Conservation (phyloP, 2,797 vertebrate genomes). For the Masticophis lateralis region DNA sequence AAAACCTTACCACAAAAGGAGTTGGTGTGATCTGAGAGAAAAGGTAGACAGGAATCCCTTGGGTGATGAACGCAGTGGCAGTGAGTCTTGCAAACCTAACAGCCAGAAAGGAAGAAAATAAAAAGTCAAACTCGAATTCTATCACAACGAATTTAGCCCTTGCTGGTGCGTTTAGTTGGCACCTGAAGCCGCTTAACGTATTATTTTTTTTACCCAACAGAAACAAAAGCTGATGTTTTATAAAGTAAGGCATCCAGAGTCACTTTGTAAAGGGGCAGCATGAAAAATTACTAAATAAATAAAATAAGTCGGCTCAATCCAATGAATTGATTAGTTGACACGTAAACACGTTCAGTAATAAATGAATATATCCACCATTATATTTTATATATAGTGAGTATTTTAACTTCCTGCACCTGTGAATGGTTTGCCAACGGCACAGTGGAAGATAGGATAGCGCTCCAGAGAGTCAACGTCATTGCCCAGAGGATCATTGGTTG, state of each 20-base stretch:
- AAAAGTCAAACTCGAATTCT: neutral
- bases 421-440: no score
- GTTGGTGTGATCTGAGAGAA: constrained; percentile 92
- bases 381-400: no score
- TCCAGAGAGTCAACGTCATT: no score
- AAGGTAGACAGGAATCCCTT: constrained; percentile 87
- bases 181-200: neutral
- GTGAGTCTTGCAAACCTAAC: constrained; percentile 85
- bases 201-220: neutral
- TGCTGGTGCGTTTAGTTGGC: neutral
- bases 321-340: neutral
- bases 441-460: no score
- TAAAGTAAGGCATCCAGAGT: no score
- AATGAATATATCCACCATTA: neutral
- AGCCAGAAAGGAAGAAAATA: neutral
- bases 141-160: neutral
- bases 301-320: neutral
- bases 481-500: no score
- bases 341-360: neutral
- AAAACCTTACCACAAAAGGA: constrained; percentile 89
- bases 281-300: neutral
- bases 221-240: no score
- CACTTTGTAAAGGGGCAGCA: no score
- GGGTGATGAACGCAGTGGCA: constrained; percentile 84
- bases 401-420: no score